Evolutionary conservation across 2,888 invertebrate species (phyloP), one percentile per base, ranked within the genome.

Genomic region (Tetranychus truncatus): DNA sequence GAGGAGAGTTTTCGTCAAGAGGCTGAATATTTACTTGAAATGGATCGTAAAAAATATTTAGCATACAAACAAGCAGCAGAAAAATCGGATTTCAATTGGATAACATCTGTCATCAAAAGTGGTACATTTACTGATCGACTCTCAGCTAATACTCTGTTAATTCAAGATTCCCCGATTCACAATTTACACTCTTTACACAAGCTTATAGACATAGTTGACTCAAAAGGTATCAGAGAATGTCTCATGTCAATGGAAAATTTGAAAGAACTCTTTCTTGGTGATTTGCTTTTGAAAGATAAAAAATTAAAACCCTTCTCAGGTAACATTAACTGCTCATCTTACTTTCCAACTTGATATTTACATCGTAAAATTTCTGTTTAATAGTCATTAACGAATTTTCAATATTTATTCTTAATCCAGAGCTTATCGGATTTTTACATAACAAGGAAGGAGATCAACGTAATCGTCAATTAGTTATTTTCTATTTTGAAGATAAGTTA

Each of bases 401-500:
- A 67, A 67, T 21, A n/a, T 69, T 69, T 20, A 1, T 69, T 24
- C 11, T 20, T 21, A 15, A 5, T 69, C 1, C 20, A 69, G 69
- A 69, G 11, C 20, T 21, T 20, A 69, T 69, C 69, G 21, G 11
- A 20, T 69, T 11, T 20, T 69, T 69, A 4, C 69, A 18, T 6
- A 11, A 11, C 11, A 69, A 69, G 9, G 24, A 69, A 20, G 69
- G 69, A 20, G 6, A 11, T 6, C 20, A 20, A 11, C 46, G 75
- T 66, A 77, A 77, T 20, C 72, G 71, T 21, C n/a, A 73, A 7
- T 73, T 78, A 6, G 34, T 79, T 24, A 24, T 79, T 75, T 97
- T 95, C 95, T 88, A 89, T 80, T 96, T 89, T 83, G 97, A 97
- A 82, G 90, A 90, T 81, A 89, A 91, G 80, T 83, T 97, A 1